Evolutionary conservation across 1,140 invertebrate genomes (phyloP), one percentile per base, ranked within the genome.

Genomic region (Papilio dardanus): DNA sequence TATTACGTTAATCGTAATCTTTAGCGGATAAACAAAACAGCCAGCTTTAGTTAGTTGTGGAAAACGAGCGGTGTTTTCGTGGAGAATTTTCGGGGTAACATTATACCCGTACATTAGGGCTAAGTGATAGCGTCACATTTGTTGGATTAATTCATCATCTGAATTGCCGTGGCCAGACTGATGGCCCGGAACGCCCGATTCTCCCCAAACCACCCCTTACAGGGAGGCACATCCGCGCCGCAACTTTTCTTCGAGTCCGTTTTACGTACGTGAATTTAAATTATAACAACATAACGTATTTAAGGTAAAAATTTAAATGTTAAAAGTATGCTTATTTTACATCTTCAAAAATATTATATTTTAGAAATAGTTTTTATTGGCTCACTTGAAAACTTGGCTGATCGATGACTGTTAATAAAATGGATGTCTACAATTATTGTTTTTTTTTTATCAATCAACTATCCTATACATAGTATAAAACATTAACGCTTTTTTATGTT

Each of bases 101-200:
- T 93, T 93, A 93, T 92, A 92, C 86, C 91, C 91, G 83, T 93
- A 88, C 90, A 93, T 93, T 93, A 93, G 87, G 85, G 90, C 91
- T 92, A 93, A 93, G 91, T 92, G 91, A 93, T 93, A 89, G 83
- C 91, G 90, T 92, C 90, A 93, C 91, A 92, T 93, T 93, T 93
- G 91, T 88, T 91, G 88, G 90, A 93, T 93, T 93, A 93, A 93
- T 93, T 93, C 90, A 93, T 93, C 91, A 93, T 92, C 89, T 83
- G 89, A 92, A 93, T 93, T 91, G 89, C 91, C 89, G 90, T 91
- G 91, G 90, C 91, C 91, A 93, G 90, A 91, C 88, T 93, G 91
- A 93, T 93, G 91, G 90, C 79, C 84, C 87, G 86, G 85, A 90
- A 91, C 89, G 85, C 87, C 86, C 83, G 78, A 37, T 24, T 8